Conservation (phyloP, 2,888 invertebrate genomes). For the Clanis bilineata region DNA sequence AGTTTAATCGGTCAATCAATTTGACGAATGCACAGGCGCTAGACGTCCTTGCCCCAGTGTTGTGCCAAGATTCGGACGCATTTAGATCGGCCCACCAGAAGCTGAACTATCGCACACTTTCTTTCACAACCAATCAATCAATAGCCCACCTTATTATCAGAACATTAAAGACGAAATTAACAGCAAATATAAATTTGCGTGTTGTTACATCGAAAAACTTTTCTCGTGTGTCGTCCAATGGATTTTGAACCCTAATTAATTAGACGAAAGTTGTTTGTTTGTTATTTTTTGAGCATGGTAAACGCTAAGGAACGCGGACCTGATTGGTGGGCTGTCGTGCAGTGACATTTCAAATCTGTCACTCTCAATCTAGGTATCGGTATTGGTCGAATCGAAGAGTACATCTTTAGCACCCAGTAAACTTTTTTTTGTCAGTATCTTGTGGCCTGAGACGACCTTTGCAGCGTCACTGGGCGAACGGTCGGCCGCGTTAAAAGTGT, state of each 20-base stretch:
- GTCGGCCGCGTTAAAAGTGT: slow-evolving; percentile 5
- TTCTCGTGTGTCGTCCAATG: slow-evolving; percentile 35
- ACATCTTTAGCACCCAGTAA: slow-evolving; percentile 12
- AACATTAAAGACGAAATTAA: slow-evolving; percentile 40
- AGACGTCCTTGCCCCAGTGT: slow-evolving; percentile 78
- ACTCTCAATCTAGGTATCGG: slow-evolving; percentile 29
- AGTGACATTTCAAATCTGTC: slow-evolving; percentile 67
- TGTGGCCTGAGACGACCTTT: slow-evolving; percentile 12
- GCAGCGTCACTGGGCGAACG: background rate
- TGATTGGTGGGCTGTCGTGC: slow-evolving; percentile 49
- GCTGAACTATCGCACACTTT: slow-evolving; percentile 57
- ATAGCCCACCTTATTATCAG: slow-evolving; percentile 53
- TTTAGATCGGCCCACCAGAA: slow-evolving; percentile 71
- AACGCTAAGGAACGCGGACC: slow-evolving; percentile 61
- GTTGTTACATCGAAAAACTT: slow-evolving; percentile 47
- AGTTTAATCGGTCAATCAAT: slow-evolving; percentile 78
- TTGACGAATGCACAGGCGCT: slow-evolving; percentile 69
- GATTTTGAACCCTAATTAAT: slow-evolving; percentile 53
- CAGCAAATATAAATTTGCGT: slow-evolving; percentile 39
- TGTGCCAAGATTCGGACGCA: slow-evolving; percentile 70
- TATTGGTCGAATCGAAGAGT: slow-evolving; percentile 9
- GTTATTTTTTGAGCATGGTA: slow-evolving; percentile 36
- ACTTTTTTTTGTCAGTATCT: slow-evolving; percentile 12
- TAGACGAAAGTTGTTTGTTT: slow-evolving; percentile 15
- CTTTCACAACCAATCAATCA: slow-evolving; percentile 50